Base-by-base conservation (phyloP, 37 sponge, comb jelly and placozoan genomes). In the Mnemiopsis leidyi region DNA sequence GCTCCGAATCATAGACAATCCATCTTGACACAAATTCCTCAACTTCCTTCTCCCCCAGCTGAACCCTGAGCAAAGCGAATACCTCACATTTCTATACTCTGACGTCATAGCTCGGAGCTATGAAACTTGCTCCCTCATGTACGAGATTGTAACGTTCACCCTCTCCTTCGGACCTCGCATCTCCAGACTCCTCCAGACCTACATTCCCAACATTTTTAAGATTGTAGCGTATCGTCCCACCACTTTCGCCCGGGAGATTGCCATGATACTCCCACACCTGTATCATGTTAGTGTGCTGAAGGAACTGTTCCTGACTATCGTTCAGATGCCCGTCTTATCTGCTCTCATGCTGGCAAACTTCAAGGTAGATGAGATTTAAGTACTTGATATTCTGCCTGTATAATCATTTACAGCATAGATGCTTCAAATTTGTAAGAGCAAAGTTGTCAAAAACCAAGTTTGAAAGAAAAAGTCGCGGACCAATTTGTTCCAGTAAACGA, bases 21-120 rank as follows among this genome's bases (percentile, higher is more conserved):
- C n/a, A n/a, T n/a, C n/a, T n/a, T n/a, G n/a, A n/a, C n/a, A n/a
- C n/a, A n/a, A n/a, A n/a, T n/a, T n/a, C n/a, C n/a, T n/a, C 20
- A 67, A 67, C 68, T 21, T 67, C 68, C 68, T 21, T 67, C 73
- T 30, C 73, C 1, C 34, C 61, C 90, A 85, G 90, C 26, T 85
- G 61, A 40, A 35, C 5, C 90, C 90, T 2, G 90, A 85, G 30
- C 36, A 40, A 7, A 85, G 39, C 61, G 90, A 85, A 85, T 38
- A 40, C 90, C 39, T 85, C n/a, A 38, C 23, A 38, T 85, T 85
- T 61, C 90, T 85, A 21, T 85, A 85, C 90, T 40, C 90, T 40
- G 61, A 85, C 90, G 61, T 85, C 25, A 85, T 85, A 1, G 23
- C 90, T 3, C 24, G 28, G 0, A 25, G 61, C 61, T 85, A 85